Conservation (phyloP, 2,888 invertebrate genomes). For the Eugnorisma glareosa region DNA sequence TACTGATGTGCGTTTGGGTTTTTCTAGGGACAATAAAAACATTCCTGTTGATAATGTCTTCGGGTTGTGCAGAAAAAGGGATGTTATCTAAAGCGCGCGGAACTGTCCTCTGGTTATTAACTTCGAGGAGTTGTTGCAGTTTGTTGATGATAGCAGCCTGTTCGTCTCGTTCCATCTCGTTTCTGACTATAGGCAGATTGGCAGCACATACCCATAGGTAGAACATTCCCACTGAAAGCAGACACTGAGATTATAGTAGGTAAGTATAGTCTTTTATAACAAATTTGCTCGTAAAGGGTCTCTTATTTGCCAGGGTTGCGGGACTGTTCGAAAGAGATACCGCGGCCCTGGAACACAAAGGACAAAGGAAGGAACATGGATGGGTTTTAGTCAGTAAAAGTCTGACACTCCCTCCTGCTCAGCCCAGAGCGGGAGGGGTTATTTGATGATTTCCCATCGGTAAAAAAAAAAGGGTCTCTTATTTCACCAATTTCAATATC, state of each 20-base stretch:
- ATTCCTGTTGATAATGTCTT: conserved; percentile 48
- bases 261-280: too few species aligned
- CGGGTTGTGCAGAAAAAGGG: conserved; percentile 54
- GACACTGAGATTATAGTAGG: not conserved
- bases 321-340: too few species aligned
- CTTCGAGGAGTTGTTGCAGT: conserved; percentile 77
- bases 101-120: conserved; percentile 64
- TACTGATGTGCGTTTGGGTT: conserved; percentile 19
- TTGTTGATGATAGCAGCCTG: conserved; percentile 81
- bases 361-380: too few species aligned
- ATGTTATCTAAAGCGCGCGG: conserved; percentile 62
- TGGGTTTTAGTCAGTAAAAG: too few species aligned
- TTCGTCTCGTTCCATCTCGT: conserved; percentile 84
- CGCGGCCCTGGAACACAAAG: too few species aligned
- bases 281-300: too few species aligned
- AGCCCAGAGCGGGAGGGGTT: too few species aligned
- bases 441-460: too few species aligned
- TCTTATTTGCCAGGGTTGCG: too few species aligned
- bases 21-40: conserved; percentile 58
- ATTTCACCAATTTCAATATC: too few species aligned
- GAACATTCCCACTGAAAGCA: conserved; percentile 84
- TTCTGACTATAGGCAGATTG: conserved; percentile 84
- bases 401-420: too few species aligned
- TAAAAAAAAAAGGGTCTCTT: too few species aligned
- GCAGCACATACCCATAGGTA: conserved; percentile 86